phyloP scores from a whole-genome alignment of 1,140 invertebrate genomes.

The Eupristina koningsbergeri region DNA sequence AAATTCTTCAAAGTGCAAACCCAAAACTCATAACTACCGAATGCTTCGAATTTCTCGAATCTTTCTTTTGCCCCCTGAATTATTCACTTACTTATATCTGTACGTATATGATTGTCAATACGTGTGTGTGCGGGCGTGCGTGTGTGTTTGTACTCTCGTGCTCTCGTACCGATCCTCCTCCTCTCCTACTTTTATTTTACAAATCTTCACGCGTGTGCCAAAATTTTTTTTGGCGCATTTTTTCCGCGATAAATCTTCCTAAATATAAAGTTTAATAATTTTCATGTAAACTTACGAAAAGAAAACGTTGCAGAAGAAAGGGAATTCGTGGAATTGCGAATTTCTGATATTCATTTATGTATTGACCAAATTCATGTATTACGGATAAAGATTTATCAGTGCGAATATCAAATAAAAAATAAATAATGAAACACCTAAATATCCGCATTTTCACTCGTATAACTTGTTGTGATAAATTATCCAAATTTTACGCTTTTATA shows the following conservation, averaged over 20 bases:
- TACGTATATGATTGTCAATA: no score
- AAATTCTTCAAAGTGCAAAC: slow-evolving; percentile 33
- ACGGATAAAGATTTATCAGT: not conserved
- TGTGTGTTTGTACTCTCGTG: no score
- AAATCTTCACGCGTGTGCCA: not conserved
- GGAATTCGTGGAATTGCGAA: not conserved
- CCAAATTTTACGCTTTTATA: not conserved
- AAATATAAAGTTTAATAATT: not conserved
- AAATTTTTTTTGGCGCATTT: not conserved
- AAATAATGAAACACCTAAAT: not conserved
- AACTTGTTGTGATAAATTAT: not conserved
- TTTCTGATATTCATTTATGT: not conserved
- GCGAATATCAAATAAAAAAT: not conserved
- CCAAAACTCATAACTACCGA: slow-evolving; percentile 28
- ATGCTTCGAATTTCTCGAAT: not conserved
- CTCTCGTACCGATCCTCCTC: not conserved
- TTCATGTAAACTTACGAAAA: not conserved
- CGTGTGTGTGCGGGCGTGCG: no score
- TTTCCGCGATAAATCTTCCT: not conserved
- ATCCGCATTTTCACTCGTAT: no score
- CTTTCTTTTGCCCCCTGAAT: not conserved
- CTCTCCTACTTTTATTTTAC: not conserved
- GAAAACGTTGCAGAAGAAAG: not conserved
- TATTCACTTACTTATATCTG: not conserved
- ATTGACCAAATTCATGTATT: not conserved